These are phyloP conservation scores for Stratiomys singularior DNA, from an alignment of 2,888 invertebrate genomes.

Conservation along the genomic window DNA sequence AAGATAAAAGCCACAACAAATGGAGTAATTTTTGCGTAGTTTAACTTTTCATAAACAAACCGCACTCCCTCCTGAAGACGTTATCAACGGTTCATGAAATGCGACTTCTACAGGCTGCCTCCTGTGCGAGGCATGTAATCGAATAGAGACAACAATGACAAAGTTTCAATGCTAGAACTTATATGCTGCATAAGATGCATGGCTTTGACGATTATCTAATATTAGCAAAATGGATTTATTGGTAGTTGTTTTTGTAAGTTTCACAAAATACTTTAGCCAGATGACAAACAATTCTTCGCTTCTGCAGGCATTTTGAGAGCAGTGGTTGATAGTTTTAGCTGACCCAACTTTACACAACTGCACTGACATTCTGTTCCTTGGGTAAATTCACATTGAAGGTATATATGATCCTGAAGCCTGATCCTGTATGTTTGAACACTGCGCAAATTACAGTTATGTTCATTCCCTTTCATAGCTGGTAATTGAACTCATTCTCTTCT, in stretches of 20 bases:
- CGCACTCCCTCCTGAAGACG: constrained; percentile 57
- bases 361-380: neutral
- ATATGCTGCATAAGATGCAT: constrained; percentile 55
- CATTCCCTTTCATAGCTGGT: neutral
- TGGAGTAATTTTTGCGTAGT: too few relatives aligned
- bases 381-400: neutral
- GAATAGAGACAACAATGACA: constrained; percentile 54
- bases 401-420: neutral
- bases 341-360: neutral
- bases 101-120: constrained; percentile 55
- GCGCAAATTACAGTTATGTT: neutral
- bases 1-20: too few relatives aligned
- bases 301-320: constrained; percentile 53
- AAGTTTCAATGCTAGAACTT: constrained; percentile 53
- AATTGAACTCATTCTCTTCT: neutral
- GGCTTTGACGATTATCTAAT: constrained; percentile 58
- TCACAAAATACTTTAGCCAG: constrained; percentile 54
- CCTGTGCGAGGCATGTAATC: constrained; percentile 55
- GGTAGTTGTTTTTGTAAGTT: constrained; percentile 52
- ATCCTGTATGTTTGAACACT: too few relatives aligned
- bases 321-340: neutral
- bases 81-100: constrained; percentile 56
- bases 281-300: constrained; percentile 55
- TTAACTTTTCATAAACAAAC: too few relatives aligned
- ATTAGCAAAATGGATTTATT: constrained; percentile 56